These are phyloP conservation scores for Mythimna lalbum DNA, from an alignment of 2,888 invertebrate species.

Conservation along the genomic window DNA sequence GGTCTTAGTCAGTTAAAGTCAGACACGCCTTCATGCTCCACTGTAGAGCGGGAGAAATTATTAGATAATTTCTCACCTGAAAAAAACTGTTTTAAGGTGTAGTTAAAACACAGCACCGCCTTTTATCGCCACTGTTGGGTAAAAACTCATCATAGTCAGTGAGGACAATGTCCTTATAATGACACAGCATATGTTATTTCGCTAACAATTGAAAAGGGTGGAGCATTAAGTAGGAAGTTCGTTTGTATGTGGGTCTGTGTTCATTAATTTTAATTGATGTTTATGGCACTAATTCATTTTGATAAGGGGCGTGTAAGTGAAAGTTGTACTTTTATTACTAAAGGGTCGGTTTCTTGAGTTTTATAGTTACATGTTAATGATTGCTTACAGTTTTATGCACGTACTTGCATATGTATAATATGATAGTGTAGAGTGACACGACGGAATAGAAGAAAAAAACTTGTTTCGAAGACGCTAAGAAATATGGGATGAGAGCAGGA, in stretches of 20 bases:
- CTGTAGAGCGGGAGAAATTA: no score
- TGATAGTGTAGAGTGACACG: no score
- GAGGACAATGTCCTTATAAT: slow-evolving; percentile 46
- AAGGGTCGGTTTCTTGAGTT: slow-evolving; percentile 3
- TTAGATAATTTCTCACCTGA: no score
- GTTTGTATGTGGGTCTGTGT: slow-evolving; percentile 72
- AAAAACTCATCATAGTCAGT: slow-evolving; percentile 23
- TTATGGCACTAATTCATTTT: slow-evolving; percentile 77
- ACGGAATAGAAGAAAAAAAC: no score
- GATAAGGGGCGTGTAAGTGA: slow-evolving; percentile 60
- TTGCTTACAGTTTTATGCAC: background rate
- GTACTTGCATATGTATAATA: no score
- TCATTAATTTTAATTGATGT: slow-evolving; percentile 83
- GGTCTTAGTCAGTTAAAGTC: no score
- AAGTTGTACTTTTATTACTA: slow-evolving; percentile 38
- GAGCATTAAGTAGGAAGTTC: slow-evolving; percentile 78
- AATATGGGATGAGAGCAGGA: no score
- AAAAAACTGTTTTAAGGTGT: no score
- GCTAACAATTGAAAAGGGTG: slow-evolving; percentile 74
- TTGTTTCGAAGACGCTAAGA: no score
- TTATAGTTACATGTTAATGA: slow-evolving; percentile 7
- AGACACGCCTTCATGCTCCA: no score
- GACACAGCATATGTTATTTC: slow-evolving; percentile 42
- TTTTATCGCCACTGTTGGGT: background rate
- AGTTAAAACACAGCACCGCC: slow-evolving; percentile 1